phyloP scores from a whole-genome alignment of 1,140 invertebrate genomes.

The Agraylea sexmaculata region DNA sequence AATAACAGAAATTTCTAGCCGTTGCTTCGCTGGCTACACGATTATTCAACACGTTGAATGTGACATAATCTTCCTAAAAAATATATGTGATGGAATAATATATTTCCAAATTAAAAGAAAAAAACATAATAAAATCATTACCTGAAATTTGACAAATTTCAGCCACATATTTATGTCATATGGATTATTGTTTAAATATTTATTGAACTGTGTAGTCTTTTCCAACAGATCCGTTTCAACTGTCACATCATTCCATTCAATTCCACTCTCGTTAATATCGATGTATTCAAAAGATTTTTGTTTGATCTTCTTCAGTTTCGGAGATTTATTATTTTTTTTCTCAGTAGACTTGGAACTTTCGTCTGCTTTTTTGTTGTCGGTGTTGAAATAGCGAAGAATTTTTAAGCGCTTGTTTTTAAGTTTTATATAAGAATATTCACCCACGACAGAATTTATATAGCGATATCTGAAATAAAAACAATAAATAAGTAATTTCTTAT shows the following conservation, averaged over 20 bases:
- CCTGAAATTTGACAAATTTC: conserved; percentile 19
- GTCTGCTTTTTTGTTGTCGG: too few relatives aligned
- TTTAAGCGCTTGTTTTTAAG: too few relatives aligned
- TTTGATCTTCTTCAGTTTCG: conserved; percentile 4
- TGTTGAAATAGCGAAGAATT: too few relatives aligned
- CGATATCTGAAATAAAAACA: too few relatives aligned
- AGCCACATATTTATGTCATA: conserved; percentile 19
- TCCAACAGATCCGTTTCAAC: conserved; percentile 15
- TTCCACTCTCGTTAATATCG: conserved; percentile 17
- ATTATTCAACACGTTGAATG: conserved; percentile 17
- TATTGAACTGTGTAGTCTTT: conserved; percentile 18
- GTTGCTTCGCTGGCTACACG: conserved; percentile 12
- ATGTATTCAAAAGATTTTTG: conserved; percentile 12
- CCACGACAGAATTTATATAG: too few relatives aligned
- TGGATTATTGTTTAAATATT: conserved; percentile 15
- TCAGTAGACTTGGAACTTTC: too few relatives aligned
- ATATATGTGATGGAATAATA: background rate
- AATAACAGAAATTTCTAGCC: conserved; percentile 13
- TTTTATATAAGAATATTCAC: too few relatives aligned
- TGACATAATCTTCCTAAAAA: conserved; percentile 17
- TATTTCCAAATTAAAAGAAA: background rate
- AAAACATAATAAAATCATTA: conserved; percentile 6
- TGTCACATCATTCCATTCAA: conserved; percentile 14
- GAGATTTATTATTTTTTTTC: too few relatives aligned
- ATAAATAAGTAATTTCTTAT: too few relatives aligned